phyloP scores from a whole-genome alignment of 2,113 vertebrate genomes.

The Corythaeola cristata region DNA sequence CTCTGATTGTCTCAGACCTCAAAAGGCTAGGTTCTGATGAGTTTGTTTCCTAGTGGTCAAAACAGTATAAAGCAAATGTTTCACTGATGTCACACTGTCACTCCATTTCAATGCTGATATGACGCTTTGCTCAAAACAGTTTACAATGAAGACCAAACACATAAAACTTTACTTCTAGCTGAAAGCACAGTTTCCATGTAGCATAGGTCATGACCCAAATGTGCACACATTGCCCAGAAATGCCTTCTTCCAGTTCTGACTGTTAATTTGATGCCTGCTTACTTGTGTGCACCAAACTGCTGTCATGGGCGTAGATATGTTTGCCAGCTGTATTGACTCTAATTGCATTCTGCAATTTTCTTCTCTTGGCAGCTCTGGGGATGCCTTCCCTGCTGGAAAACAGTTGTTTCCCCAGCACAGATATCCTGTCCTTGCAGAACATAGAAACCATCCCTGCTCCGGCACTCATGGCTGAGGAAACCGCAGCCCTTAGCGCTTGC shows the following conservation, averaged over 20 bases:
- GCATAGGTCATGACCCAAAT: not conserved
- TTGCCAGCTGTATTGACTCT: not conserved
- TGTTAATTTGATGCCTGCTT: not conserved
- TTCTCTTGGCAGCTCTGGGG: not conserved
- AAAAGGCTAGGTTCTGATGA: not conserved
- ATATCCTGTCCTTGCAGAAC: not conserved
- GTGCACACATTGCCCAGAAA: not conserved
- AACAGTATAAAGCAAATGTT: not conserved
- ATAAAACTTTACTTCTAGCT: not conserved
- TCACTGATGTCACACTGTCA: not conserved
- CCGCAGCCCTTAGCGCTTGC: accelerated
- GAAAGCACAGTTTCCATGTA: not conserved
- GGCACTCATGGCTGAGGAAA: not conserved
- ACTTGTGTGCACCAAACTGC: not conserved
- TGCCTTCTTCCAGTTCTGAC: not conserved
- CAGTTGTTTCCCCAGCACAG: not conserved
- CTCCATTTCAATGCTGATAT: not conserved
- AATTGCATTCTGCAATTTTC: not conserved
- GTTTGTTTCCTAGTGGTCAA: not conserved
- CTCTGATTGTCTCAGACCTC: not conserved
- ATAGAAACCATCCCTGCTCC: not conserved
- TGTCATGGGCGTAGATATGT: accelerated
- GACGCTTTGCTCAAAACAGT: not conserved
- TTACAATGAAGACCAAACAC: not conserved
- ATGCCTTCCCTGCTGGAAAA: not conserved